phyloP scores from a whole-genome alignment of 2,113 vertebrate species.

The Microcebus tavaratra region DNA sequence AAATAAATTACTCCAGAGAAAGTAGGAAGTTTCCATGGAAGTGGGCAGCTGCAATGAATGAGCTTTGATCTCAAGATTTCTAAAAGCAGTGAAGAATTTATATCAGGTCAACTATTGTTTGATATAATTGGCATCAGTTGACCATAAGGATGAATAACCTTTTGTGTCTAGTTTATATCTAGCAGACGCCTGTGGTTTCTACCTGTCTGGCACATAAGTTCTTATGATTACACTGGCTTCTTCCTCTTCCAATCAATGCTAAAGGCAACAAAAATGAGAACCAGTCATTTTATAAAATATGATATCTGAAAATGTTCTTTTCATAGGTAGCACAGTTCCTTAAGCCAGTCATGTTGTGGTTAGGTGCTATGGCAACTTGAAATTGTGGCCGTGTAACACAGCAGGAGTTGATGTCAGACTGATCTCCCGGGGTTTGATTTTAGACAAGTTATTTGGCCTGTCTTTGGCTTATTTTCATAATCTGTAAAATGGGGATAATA shows the following conservation, averaged over 20 bases:
- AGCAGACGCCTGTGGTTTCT: neutral
- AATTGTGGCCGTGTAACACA: neutral
- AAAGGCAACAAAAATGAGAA: constrained; percentile 28
- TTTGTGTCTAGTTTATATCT: neutral
- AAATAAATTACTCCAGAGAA: constrained; percentile 39
- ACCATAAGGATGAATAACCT: neutral
- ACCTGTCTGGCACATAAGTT: neutral
- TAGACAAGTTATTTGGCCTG: neutral
- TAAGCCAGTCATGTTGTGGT: neutral
- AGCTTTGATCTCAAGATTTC: neutral
- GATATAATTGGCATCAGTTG: neutral
- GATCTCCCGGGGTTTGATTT: neutral
- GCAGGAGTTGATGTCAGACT: neutral
- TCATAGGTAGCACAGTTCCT: neutral
- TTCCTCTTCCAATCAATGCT: neutral
- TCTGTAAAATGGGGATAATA: neutral
- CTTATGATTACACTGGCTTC: neutral
- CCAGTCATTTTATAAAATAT: neutral
- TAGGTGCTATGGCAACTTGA: neutral
- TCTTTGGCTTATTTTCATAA: neutral
- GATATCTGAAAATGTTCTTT: constrained; percentile 26
- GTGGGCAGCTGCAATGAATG: neutral
- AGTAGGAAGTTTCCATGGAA: constrained; percentile 25
- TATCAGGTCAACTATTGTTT: neutral
- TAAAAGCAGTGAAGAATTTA: neutral